These are phyloP conservation scores for Griposia aprilina DNA, from an alignment of 2,888 invertebrate species.

Conservation along the genomic window DNA sequence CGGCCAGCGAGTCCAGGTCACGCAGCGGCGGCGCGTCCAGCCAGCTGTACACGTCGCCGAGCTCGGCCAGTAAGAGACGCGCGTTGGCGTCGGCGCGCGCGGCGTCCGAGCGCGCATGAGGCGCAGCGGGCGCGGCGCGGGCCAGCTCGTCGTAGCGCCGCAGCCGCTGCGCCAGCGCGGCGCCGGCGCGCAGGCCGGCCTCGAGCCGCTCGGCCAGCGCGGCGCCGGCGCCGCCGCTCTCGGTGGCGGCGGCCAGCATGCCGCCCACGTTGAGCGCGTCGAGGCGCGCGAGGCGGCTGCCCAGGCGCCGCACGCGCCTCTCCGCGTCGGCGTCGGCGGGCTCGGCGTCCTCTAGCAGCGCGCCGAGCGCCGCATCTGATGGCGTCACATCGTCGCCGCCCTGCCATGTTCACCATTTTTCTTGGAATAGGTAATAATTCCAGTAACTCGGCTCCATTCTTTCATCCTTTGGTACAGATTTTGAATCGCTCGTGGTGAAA, in stretches of 20 bases:
- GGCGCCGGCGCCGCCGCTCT: conserved; percentile 95
- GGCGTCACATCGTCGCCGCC: conserved; percentile 95
- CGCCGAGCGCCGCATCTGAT: conserved; percentile 91
- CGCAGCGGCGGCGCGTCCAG: conserved; percentile 82
- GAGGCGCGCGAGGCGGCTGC: conserved; percentile 94
- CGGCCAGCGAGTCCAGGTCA: conserved; percentile 79
- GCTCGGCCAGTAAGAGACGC: conserved; percentile 94
- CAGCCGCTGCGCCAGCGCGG: conserved; percentile 85
- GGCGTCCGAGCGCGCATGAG: conserved; percentile 82
- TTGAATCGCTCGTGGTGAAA: not conserved
- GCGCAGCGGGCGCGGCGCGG: conserved; percentile 85
- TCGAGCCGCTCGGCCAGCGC: conserved; percentile 91
- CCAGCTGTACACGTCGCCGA: conserved; percentile 91
- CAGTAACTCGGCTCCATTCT: too few species aligned
- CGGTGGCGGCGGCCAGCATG: conserved; percentile 92
- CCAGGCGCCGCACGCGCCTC: conserved; percentile 89
- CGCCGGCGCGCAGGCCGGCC: conserved; percentile 89
- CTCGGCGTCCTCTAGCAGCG: conserved; percentile 91
- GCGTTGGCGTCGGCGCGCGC: conserved; percentile 95
- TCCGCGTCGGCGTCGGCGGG: conserved; percentile 67
- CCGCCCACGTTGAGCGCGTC: conserved; percentile 93
- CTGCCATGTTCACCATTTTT: conserved; percentile 84
- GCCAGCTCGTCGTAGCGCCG: conserved; percentile 91
- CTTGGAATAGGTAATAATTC: not conserved
- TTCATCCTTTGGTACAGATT: too few species aligned